phyloP scores from a whole-genome alignment of 2,113 vertebrate genomes.

The Sakesphorus luctuosus region DNA sequence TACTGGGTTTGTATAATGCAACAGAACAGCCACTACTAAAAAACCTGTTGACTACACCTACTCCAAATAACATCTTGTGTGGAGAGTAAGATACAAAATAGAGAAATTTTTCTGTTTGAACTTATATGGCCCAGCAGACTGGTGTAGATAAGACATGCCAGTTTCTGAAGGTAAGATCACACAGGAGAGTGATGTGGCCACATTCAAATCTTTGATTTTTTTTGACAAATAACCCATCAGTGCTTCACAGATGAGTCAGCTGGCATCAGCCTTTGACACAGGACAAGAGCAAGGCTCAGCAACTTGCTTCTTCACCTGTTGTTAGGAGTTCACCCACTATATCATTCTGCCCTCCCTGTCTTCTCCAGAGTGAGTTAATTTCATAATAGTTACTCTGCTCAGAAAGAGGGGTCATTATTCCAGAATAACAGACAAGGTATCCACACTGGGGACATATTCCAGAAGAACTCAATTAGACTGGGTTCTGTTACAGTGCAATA shows the following conservation, averaged over 20 bases:
- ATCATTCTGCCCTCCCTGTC: not conserved
- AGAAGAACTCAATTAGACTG: not conserved
- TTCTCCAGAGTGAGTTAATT: not conserved
- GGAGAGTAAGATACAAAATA: not conserved
- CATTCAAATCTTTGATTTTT: not conserved
- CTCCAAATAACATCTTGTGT: not conserved
- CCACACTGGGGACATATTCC: not conserved
- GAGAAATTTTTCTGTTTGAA: not conserved
- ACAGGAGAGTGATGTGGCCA: not conserved
- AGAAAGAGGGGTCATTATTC: not conserved
- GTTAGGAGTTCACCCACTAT: not conserved
- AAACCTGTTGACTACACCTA: not conserved
- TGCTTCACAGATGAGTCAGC: accelerated
- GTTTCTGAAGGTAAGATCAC: not conserved
- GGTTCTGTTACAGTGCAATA: not conserved
- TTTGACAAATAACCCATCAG: not conserved
- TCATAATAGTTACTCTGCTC: not conserved
- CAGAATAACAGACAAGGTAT: not conserved
- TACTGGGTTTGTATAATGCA: not conserved
- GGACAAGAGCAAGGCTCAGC: not conserved
- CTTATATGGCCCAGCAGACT: not conserved
- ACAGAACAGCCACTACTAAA: not conserved
- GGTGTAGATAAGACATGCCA: not conserved
- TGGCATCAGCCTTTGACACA: not conserved
- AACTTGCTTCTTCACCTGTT: not conserved